phyloP scores from a whole-genome alignment of 2,113 vertebrate genomes.

The Brachypodius melanocephalos region DNA sequence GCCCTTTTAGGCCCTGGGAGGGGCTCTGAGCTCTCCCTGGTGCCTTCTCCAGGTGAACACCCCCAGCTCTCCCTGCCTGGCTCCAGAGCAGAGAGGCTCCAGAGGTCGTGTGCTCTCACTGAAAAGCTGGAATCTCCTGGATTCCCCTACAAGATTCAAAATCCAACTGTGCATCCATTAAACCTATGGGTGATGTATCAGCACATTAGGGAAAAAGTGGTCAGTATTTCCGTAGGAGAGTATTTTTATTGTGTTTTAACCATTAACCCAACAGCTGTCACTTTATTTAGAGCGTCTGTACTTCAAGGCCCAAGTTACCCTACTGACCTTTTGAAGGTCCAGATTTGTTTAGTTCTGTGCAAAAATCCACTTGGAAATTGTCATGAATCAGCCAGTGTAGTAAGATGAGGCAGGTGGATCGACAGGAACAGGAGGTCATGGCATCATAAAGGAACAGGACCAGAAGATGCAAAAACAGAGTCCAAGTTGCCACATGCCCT shows the following conservation, averaged over 20 bases:
- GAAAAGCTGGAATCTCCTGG: background rate
- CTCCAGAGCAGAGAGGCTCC: background rate
- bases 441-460: background rate
- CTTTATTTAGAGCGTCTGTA: background rate
- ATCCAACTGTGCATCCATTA: background rate
- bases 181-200: background rate
- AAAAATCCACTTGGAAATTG: background rate
- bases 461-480: background rate
- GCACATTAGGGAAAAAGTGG: background rate
- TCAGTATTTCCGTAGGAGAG: background rate
- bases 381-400: background rate
- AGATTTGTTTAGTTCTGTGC: background rate
- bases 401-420: background rate
- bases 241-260: background rate
- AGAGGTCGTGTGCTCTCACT: background rate
- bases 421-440: background rate
- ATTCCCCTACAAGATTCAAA: background rate
- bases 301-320: background rate
- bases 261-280: background rate
- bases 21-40: background rate
- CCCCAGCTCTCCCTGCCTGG: background rate
- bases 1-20: fast-evolving
- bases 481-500: background rate
- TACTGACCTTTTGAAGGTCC: background rate
- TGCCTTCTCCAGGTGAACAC: background rate